Conservation (phyloP, 2,888 invertebrate genomes). For the Anthrax anthrax region DNA sequence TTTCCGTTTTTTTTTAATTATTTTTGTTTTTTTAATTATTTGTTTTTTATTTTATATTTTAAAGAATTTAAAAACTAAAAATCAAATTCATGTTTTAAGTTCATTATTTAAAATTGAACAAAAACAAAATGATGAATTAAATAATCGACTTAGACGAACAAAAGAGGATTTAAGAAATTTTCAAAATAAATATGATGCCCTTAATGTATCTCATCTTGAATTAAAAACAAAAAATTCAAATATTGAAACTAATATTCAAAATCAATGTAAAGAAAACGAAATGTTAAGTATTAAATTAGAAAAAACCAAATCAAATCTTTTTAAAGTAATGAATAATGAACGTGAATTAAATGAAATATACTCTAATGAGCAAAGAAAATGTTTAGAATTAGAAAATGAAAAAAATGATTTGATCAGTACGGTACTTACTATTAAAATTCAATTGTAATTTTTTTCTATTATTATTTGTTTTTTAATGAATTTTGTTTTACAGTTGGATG, state of each 20-base stretch:
- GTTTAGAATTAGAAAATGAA: no score
- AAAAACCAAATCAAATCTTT: not conserved
- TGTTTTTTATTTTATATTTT: not conserved
- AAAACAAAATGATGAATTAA: slow-evolving; percentile 23
- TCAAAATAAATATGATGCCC: slow-evolving; percentile 17
- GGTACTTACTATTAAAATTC: no score
- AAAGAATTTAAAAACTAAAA: slow-evolving; percentile 20
- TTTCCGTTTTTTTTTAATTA: not conserved
- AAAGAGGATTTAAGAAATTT: slow-evolving; percentile 16
- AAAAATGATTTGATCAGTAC: no score
- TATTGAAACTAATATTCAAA: slow-evolving; percentile 1
- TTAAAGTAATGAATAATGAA: not conserved
- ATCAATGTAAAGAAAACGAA: not conserved
- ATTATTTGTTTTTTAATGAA: no score
- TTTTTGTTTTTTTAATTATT: not conserved
- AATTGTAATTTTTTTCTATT: no score
- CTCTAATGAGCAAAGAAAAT: no score
- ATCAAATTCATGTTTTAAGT: slow-evolving; percentile 22
- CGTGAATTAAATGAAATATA: not conserved
- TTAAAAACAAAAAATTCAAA: slow-evolving; percentile 17
- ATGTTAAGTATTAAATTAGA: not conserved
- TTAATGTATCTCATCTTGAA: slow-evolving; percentile 17
- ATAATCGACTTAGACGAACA: slow-evolving; percentile 17
- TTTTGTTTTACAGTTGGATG: no score
- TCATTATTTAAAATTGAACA: slow-evolving; percentile 25